Evolutionary conservation across 1,140 invertebrate species (phyloP), one percentile per base, ranked within the genome.

Genomic region (Dendroctonus valens): DNA sequence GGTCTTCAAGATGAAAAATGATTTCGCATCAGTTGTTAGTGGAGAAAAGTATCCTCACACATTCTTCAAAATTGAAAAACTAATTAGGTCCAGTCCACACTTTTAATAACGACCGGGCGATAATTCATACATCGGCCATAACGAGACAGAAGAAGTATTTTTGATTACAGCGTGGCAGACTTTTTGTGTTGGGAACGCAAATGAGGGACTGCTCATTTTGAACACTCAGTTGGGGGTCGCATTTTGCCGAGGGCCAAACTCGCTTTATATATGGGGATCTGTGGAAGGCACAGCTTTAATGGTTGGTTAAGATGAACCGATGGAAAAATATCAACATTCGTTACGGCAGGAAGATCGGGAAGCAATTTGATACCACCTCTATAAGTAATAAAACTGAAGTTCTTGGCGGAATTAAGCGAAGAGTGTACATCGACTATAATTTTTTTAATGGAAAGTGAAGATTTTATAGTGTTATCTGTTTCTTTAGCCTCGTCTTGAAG

Each of bases 201-300:
- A 59, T 59, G 58, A 59, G 58, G 58, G 58, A 59, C 58, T 59
- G 58, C 41, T 59, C 58, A 59, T 59, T 59, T 59, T 59, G 58
- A 59, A 49, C 58, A 59, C 58, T 12, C 58, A 46, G 42, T 59
- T 48, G 58, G 58, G 58, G 58, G 58, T 38, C 58, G 44, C 58
- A 37, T 48, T 59, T 59, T 15, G 42, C 42, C 55, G 58, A 14
- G 58, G 58, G 58, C 58, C 58, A 46, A 59, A 40, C 14, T 26
- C 50, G 55, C 41, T 12, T 58, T 40, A 58, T 58, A 58, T 58
- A 58, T 39, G 55, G 38, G 15, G 55, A 42, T 58, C 55, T 41
- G n/a, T n/a, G 55, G 41, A 58, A 58, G 15, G 55, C 55, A 58
- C 39, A 7, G 55, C 12, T 44, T 12, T 58, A 58, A 58, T 58